Evolutionary conservation across 2,113 vertebrate genomes (phyloP).

Genomic region (Canis aureus): DNA sequence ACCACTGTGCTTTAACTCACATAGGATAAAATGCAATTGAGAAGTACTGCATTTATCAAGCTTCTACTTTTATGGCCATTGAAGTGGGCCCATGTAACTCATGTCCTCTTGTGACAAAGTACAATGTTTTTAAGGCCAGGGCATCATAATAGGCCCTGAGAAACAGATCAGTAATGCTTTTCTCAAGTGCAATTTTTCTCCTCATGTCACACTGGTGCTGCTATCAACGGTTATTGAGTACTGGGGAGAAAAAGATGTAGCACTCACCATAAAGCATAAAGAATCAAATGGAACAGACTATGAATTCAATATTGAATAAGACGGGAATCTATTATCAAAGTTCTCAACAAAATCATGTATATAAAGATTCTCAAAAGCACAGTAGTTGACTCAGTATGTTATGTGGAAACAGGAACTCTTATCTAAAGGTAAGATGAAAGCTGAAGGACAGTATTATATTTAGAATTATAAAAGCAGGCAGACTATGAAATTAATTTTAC

Average conservation of each 20-base stretch:
- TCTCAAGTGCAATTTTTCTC: constrained; percentile 22
- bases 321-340: neutral
- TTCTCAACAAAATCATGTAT: neutral
- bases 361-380: constrained; percentile 27
- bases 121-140: constrained; percentile 19
- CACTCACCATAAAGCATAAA: neutral
- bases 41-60: neutral
- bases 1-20: constrained; percentile 56
- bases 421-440: neutral
- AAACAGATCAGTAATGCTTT: constrained; percentile 40
- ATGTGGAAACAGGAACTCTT: neutral
- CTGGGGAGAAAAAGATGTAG: neutral
- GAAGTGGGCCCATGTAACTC: neutral
- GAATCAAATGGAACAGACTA: neutral
- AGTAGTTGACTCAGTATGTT: neutral
- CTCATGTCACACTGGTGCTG: constrained; percentile 21
- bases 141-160: constrained; percentile 40
- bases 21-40: neutral
- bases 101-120: constrained; percentile 60
- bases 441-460: neutral
- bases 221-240: constrained; percentile 23
- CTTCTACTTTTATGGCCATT: neutral
- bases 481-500: neutral
- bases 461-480: neutral
- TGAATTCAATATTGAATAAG: constrained; percentile 21